Evolutionary conservation across 2,113 vertebrate genomes (phyloP).

Genomic region (Apteryx owenii): DNA sequence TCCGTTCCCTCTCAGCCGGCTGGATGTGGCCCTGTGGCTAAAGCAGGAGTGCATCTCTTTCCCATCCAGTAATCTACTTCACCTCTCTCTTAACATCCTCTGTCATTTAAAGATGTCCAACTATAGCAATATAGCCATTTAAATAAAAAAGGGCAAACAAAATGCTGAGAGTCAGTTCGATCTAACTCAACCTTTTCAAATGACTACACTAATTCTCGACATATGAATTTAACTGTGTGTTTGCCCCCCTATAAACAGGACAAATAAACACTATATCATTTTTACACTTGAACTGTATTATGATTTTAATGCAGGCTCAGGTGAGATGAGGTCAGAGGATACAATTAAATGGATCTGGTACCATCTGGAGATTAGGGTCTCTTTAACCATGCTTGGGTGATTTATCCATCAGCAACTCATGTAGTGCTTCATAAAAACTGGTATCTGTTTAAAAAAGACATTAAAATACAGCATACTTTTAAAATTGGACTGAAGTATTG

Average conservation of each 20-base stretch:
- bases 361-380: slow-evolving; percentile 94
- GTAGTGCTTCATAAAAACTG: slow-evolving; percentile 97
- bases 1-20: neutral
- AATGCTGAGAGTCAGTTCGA: slow-evolving; percentile 65
- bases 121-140: slow-evolving; percentile 14
- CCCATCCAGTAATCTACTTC: neutral
- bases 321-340: slow-evolving; percentile 96
- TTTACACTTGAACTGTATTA: slow-evolving; percentile 98
- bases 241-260: slow-evolving; percentile 93
- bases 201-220: slow-evolving; percentile 79
- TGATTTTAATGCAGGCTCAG: slow-evolving; percentile 97
- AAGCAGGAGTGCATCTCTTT: neutral
- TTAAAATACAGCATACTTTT: slow-evolving; percentile 92
- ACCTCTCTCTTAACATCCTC: slow-evolving; percentile 23
- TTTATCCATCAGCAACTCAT: slow-evolving; percentile 97
- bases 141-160: slow-evolving; percentile 68
- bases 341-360: slow-evolving; percentile 96
- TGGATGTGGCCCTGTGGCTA: neutral
- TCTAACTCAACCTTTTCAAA: slow-evolving; percentile 83
- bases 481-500: slow-evolving; percentile 91
- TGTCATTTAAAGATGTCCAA: neutral
- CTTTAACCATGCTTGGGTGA: slow-evolving; percentile 99
- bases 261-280: slow-evolving; percentile 98
- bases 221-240: slow-evolving; percentile 87
- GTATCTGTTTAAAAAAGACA: slow-evolving; percentile 90